These are phyloP conservation scores for Rhabdophis nuchalis DNA, from an alignment of 2,797 vertebrate genomes.

Conservation along the genomic window DNA sequence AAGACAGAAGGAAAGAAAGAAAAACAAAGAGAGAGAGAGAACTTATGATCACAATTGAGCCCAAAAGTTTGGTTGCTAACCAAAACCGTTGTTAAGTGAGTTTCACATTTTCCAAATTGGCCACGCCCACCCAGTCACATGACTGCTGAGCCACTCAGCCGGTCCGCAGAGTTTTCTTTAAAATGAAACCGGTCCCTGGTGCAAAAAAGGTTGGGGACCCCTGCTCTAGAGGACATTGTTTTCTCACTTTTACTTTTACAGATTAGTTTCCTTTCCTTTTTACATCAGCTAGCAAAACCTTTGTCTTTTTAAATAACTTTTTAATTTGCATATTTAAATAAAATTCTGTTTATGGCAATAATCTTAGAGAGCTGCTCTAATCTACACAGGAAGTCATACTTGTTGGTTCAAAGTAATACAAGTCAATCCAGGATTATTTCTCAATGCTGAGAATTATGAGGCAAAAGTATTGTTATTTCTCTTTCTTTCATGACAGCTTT, in stretches of 20 bases:
- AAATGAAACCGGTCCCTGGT: too few species aligned
- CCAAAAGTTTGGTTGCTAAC: too few species aligned
- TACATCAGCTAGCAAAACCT: background rate
- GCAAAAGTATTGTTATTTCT: background rate
- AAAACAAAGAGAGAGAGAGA: too few species aligned
- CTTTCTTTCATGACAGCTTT: background rate
- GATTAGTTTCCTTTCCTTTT: background rate
- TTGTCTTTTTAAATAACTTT: background rate
- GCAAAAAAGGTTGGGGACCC: too few species aligned
- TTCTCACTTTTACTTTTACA: background rate
- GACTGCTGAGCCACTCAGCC: too few species aligned
- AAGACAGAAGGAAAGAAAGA: too few species aligned
- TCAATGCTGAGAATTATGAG: background rate
- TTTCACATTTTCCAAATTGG: too few species aligned
- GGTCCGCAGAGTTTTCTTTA: too few species aligned
- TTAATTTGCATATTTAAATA: background rate
- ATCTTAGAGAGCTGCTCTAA: background rate
- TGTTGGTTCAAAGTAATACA: background rate
- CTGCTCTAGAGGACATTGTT: too few species aligned
- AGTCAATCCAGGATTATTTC: background rate
- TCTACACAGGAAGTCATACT: background rate
- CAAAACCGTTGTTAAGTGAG: too few species aligned
- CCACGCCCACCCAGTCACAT: too few species aligned
- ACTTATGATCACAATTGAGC: too few species aligned
- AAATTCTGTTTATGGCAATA: background rate